Evolutionary conservation across 2,113 vertebrate genomes (phyloP).

Genomic region (Protomyctophum bolini): DNA sequence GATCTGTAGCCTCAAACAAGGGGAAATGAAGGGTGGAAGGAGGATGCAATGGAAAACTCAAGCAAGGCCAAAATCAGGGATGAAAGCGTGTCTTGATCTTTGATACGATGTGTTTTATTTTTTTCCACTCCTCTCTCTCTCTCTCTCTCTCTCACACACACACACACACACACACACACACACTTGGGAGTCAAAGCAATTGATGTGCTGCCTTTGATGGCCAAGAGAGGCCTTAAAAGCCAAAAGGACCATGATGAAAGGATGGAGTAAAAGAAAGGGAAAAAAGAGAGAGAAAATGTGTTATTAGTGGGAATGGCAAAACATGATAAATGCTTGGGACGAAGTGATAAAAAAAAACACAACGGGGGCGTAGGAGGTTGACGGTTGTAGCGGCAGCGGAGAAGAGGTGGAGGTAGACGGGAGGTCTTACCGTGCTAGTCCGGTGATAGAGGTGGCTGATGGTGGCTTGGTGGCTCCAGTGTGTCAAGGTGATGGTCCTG

Average conservation of each 20-base stretch:
- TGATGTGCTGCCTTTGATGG: conserved; percentile 82
- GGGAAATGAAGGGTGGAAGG: conserved; percentile 39
- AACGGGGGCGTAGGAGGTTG: conserved; percentile 44
- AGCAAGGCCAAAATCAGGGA: conserved; percentile 63
- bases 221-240: conserved; percentile 73
- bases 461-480: conserved; percentile 54
- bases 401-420: conserved; percentile 51
- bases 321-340: conserved; percentile 42
- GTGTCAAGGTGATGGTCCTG: conserved; percentile 50
- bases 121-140: conserved; percentile 55
- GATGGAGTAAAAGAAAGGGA: conserved; percentile 51
- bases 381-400: conserved; percentile 57
- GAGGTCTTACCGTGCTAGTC: conserved; percentile 73
- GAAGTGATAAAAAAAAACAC: conserved; percentile 50
- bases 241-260: conserved; percentile 75
- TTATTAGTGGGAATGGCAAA: not conserved
- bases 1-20: conserved; percentile 4
- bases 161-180: conserved; percentile 68
- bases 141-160: conserved; percentile 59
- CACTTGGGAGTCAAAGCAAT: conserved; percentile 80
- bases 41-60: conserved; percentile 63
- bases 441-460: conserved; percentile 50
- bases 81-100: conserved; percentile 77
- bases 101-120: conserved; percentile 69
- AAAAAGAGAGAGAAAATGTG: conserved; percentile 34